These are phyloP conservation scores for Heloderma charlesbogerti DNA, from an alignment of 2,113 vertebrate genomes.

Conservation along the genomic window DNA sequence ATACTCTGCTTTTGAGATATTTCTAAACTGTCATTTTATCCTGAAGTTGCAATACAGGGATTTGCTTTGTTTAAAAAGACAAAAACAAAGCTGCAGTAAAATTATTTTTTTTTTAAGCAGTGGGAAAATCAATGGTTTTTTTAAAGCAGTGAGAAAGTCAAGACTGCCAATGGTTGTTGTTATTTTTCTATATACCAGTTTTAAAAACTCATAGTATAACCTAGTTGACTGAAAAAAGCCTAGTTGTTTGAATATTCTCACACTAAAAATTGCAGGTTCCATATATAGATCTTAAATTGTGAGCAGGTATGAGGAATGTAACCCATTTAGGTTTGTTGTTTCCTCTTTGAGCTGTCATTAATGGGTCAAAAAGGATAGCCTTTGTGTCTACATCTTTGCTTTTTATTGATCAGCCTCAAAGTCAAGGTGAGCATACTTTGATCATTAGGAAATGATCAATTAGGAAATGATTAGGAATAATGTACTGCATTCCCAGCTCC, in stretches of 20 bases:
- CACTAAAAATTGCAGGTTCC: background rate
- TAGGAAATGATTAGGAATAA: too few species aligned
- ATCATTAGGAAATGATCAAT: background rate
- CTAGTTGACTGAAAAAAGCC: background rate
- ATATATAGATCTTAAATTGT: background rate
- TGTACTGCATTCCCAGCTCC: background rate
- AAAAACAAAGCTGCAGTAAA: background rate
- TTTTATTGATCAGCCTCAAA: background rate
- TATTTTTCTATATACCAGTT: background rate
- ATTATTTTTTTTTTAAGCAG: too few species aligned
- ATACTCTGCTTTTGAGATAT: slow-evolving; percentile 40
- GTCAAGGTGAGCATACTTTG: background rate
- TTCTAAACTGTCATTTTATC: slow-evolving; percentile 31
- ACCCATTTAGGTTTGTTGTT: background rate
- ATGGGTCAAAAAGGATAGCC: background rate
- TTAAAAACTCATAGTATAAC: background rate
- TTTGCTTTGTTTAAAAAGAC: background rate
- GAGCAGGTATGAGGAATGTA: background rate
- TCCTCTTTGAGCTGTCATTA: background rate
- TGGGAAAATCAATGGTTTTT: background rate
- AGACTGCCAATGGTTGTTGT: background rate
- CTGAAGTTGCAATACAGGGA: slow-evolving; percentile 54
- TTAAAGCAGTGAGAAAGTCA: background rate
- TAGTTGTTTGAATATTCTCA: background rate
- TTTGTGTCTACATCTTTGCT: background rate